Evolutionary conservation across 2,113 vertebrate species (phyloP).

Genomic region (Bujurquina vittata): DNA sequence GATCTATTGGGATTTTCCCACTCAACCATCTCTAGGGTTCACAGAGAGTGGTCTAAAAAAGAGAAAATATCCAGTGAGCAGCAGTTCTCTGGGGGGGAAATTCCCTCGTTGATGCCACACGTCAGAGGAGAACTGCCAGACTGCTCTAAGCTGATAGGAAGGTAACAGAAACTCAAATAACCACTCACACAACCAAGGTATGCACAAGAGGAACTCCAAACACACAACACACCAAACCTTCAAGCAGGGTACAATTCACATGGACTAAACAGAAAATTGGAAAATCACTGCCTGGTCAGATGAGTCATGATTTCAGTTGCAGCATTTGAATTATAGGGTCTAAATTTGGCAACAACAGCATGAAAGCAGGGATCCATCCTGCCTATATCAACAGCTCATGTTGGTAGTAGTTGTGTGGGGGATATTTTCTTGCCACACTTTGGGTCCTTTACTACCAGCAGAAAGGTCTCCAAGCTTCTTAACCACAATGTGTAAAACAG

Average conservation of each 20-base stretch:
- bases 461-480: background rate
- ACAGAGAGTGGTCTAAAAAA: background rate
- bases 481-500: background rate
- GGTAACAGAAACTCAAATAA: background rate
- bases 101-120: background rate
- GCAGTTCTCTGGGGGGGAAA: background rate
- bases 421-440: too few relatives aligned
- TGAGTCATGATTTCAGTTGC: too few relatives aligned
- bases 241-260: too few relatives aligned
- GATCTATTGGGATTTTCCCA: background rate
- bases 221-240: accelerated
- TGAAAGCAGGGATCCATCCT: too few relatives aligned
- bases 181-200: background rate
- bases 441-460: too few relatives aligned
- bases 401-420: too few relatives aligned
- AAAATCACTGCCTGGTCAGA: too few relatives aligned
- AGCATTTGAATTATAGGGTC: too few relatives aligned
- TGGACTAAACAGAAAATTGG: too few relatives aligned
- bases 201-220: background rate
- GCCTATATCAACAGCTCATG: too few relatives aligned
- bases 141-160: background rate
- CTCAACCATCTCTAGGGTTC: background rate
- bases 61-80: background rate
- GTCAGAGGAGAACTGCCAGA: background rate
- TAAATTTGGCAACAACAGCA: too few relatives aligned